Conservation (phyloP, 2,888 invertebrate genomes). For the Acleris cristana region DNA sequence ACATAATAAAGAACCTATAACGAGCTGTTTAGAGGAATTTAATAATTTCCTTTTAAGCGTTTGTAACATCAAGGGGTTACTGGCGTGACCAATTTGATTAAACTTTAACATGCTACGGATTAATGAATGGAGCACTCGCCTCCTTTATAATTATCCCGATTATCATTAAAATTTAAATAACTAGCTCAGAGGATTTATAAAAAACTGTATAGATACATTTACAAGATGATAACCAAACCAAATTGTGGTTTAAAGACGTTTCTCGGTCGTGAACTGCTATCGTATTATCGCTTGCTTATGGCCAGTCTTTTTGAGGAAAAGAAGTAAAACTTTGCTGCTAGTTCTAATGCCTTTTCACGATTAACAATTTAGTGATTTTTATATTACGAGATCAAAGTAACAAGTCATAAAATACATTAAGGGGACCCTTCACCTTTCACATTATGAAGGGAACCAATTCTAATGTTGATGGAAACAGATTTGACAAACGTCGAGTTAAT, state of each 20-base stretch:
- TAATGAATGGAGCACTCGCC: slow-evolving; percentile 15
- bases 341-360: too few relatives aligned
- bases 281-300: too few relatives aligned
- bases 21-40: slow-evolving; percentile 24
- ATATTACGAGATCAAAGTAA: too few relatives aligned
- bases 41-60: slow-evolving; percentile 19
- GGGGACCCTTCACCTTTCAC: slow-evolving; percentile 9
- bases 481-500: slow-evolving; percentile 24
- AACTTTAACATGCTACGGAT: slow-evolving; percentile 13
- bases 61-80: slow-evolving; percentile 17
- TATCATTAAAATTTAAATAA: not conserved
- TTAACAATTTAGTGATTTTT: too few relatives aligned
- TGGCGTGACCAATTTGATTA: slow-evolving; percentile 31
- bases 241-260: too few relatives aligned
- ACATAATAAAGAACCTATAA: not conserved
- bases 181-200: not conserved
- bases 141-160: not conserved
- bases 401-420: slow-evolving; percentile 6
- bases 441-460: slow-evolving; percentile 6
- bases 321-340: too few relatives aligned
- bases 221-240: too few relatives aligned
- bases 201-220: too few relatives aligned
- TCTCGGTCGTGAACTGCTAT: too few relatives aligned
- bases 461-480: slow-evolving; percentile 9
- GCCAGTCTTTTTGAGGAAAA: too few relatives aligned